Conservation (phyloP, 2,113 vertebrate species). For the Helogale parvula region DNA sequence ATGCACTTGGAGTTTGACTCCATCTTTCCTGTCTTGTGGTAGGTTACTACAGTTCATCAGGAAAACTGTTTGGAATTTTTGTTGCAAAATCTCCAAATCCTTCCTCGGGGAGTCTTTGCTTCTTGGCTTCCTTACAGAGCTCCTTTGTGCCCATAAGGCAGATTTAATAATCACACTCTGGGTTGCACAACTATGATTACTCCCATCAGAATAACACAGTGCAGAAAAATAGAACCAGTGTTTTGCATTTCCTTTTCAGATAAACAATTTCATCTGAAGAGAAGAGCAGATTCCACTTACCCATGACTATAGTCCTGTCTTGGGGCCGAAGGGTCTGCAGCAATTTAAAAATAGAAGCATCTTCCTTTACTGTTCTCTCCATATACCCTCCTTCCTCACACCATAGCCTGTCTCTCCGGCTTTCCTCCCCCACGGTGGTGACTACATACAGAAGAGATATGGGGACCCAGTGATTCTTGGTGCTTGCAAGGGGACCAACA, state of each 20-base stretch:
- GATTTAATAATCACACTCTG: slow-evolving; percentile 6
- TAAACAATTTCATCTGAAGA: slow-evolving; percentile 22
- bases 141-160: background rate
- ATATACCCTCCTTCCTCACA: background rate
- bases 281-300: background rate
- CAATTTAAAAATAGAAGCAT: background rate
- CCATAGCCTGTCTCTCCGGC: background rate
- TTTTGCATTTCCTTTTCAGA: background rate
- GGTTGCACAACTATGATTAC: slow-evolving; percentile 7
- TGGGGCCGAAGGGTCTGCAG: background rate
- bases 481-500: background rate
- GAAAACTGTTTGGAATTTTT: slow-evolving; percentile 39
- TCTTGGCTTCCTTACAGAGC: slow-evolving; percentile 47
- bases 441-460: background rate
- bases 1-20: background rate
- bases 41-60: slow-evolving; percentile 59
- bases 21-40: background rate
- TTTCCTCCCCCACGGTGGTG: background rate
- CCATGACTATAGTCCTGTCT: background rate
- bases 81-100: slow-evolving; percentile 31
- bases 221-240: slow-evolving; percentile 6
- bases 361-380: background rate
- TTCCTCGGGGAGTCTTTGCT: background rate
- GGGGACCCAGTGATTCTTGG: background rate
- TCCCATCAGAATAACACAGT: background rate